Evolutionary conservation across 2,797 vertebrate genomes (phyloP).

Genomic region (Trachops cirrhosus): DNA sequence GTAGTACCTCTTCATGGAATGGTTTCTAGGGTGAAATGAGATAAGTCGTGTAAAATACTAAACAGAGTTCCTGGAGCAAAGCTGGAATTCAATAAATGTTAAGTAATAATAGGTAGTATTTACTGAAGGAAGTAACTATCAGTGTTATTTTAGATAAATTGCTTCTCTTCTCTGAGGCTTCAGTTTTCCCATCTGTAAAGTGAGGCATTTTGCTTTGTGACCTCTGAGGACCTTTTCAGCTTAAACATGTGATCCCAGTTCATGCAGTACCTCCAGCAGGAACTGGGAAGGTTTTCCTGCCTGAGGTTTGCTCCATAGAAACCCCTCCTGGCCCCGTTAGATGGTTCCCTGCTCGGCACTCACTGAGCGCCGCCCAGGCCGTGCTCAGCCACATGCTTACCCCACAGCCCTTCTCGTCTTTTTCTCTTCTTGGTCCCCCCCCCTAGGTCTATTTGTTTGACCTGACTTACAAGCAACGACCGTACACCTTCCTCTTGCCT

Average conservation of each 20-base stretch:
- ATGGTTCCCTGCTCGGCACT: background rate
- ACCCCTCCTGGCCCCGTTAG: background rate
- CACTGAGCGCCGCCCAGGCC: background rate
- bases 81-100: conserved; percentile 9
- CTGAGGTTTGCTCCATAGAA: background rate
- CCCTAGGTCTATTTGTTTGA: conserved; percentile 98
- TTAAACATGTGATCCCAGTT: conserved; percentile 2
- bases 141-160: background rate
- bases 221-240: background rate
- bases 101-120: background rate
- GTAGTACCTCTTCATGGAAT: background rate
- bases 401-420: conserved; percentile 10
- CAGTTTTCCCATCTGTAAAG: conserved; percentile 38
- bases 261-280: background rate
- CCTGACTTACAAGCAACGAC: conserved; percentile 95
- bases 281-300: background rate
- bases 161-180: conserved; percentile 14
- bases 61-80: conserved; percentile 21
- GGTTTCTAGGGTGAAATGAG: conserved; percentile 1
- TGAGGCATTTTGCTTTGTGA: background rate
- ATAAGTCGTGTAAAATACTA: background rate
- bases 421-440: conserved; percentile 21
- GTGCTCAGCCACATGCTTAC: background rate
- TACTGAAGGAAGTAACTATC: background rate
- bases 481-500: conserved; percentile 95